These are phyloP conservation scores for Zeus faber DNA, from an alignment of 2,113 vertebrate genomes.

Conservation along the genomic window DNA sequence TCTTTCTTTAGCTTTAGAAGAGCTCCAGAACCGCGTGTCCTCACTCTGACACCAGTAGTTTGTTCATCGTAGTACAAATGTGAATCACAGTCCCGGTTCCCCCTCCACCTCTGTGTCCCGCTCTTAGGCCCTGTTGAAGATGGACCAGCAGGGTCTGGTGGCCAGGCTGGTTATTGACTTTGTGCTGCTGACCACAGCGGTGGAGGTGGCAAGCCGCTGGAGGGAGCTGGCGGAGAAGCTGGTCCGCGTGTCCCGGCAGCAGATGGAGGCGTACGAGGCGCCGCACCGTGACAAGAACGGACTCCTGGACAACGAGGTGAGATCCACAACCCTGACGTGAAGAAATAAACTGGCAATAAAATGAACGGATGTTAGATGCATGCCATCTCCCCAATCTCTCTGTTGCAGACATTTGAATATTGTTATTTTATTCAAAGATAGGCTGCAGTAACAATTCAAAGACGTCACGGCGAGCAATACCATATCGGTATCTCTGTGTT, in stretches of 20 bases:
- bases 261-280: constrained; percentile 96
- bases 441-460: too few species aligned
- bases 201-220: constrained; percentile 97
- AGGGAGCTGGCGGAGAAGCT: constrained; percentile 93
- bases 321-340: constrained; percentile 5
- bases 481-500: too few species aligned
- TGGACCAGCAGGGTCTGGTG: constrained; percentile 97
- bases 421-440: too few species aligned
- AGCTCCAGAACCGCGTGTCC: too few species aligned
- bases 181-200: constrained; percentile 90
- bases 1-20: too few species aligned
- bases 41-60: too few species aligned
- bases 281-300: constrained; percentile 88
- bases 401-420: too few species aligned
- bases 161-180: constrained; percentile 90
- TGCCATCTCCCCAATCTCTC: too few species aligned
- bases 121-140: constrained; percentile 87
- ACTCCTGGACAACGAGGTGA: constrained; percentile 88
- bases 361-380: too few species aligned
- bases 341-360: too few species aligned
- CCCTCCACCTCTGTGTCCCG: background rate
- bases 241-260: constrained; percentile 87
- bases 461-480: too few species aligned
- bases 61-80: too few species aligned
- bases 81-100: background rate